Conservation (phyloP, 2,113 vertebrate genomes). For the Austrofundulus limnaeus region DNA sequence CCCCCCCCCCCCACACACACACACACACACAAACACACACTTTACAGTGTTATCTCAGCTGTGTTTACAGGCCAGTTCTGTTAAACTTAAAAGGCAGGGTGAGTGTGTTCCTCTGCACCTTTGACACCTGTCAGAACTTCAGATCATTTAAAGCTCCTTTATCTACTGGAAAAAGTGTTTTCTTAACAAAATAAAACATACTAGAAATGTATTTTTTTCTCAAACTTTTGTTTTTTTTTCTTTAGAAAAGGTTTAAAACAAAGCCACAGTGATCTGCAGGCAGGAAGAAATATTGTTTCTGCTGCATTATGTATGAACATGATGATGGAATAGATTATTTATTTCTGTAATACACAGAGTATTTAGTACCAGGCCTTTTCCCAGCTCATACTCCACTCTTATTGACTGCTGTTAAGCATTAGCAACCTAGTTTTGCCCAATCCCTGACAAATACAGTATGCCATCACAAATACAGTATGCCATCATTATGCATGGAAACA, state of each 20-base stretch:
- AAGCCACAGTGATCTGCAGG: not conserved
- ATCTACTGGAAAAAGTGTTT: not conserved
- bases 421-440: slow-evolving; percentile 1
- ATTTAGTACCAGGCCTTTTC: not conserved
- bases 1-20: slow-evolving; percentile 31
- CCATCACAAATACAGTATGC: too few relatives aligned
- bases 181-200: too few relatives aligned
- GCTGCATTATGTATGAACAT: slow-evolving; percentile 58
- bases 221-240: too few relatives aligned
- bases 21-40: too few relatives aligned
- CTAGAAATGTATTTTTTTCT: too few relatives aligned
- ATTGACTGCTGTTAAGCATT: slow-evolving; percentile 26
- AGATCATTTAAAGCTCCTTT: slow-evolving; percentile 8
- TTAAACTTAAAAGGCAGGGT: slow-evolving; percentile 42
- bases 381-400: not conserved
- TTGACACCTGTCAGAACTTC: slow-evolving; percentile 50
- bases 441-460: slow-evolving; percentile 24
- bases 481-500: not conserved
- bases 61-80: slow-evolving; percentile 62
- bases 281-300: slow-evolving; percentile 10
- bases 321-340: slow-evolving; percentile 40
- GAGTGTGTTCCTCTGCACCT: slow-evolving; percentile 43
- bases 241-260: too few relatives aligned
- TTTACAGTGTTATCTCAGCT: slow-evolving; percentile 61
- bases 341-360: slow-evolving; percentile 15